Evolutionary conservation across 2,888 invertebrate genomes (phyloP), one percentile per base, ranked within the genome.

Genomic region (Patella caerulea): DNA sequence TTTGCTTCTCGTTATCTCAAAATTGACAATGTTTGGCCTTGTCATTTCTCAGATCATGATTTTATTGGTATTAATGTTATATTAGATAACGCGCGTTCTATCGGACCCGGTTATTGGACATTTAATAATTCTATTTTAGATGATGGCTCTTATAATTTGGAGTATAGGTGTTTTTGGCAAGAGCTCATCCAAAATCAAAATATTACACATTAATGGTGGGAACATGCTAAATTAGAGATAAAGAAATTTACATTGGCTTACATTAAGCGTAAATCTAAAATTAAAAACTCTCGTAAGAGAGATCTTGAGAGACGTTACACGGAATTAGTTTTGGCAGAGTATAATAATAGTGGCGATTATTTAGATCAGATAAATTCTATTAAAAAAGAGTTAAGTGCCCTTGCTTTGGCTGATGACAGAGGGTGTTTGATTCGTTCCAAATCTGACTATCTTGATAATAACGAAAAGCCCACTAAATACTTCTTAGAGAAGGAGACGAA

Each of bases 41-140:
- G 65, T 65, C 19, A 65, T 65, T 65, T 65, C 24, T 65, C 65
- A 65, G 65, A 65, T 24, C 65, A 65, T 19, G 65, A 65, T 65
- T 65, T 24, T 65, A 14, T 65, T 65, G 19, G 19, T 11, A 24
- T 24, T 3, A 15, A 12, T 2, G 65, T 65, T 65, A 19, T 19
- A 19, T 65, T 65, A 65, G 65, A 19, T 24, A 65, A 65, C 65
- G 65, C 65, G 14, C 19, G 19, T 24, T 24, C 19, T 24, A 24
- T 65, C 14, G 65, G 65, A 14, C 65, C 65, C 15, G 65, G 65
- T 0, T 65, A 65, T 65, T 65, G 65, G 65, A 65, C 24, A 24
- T 19, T 65, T 24, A 65, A 65, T 65, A 65, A 24, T 24, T 65
- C 65, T 65, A 17, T 65, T 65, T 65, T 24, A 19, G 19, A 65